Evolutionary conservation across 53 echinoderm and acorn worm species (phyloP), one percentile per base, ranked within the genome.

Genomic region (Henricia sp.): DNA sequence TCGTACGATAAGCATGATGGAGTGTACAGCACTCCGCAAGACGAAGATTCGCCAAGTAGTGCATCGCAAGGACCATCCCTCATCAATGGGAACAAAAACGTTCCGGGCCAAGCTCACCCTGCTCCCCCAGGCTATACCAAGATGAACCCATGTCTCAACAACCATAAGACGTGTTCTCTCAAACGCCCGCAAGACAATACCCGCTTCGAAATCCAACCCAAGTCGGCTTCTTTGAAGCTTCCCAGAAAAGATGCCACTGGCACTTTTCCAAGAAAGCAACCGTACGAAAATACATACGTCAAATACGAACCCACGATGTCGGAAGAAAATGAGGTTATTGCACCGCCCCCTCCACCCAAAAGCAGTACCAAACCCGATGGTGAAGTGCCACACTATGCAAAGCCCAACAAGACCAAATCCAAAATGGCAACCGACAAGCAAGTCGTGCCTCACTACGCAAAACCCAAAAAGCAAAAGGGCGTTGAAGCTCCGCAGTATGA

Each of bases 391-490:
- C 73, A 63, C 16, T 85, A 85, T 24, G 86, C 86, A 4, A 85
- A 85, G 64, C 73, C 74, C 65, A 85, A 56, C 37, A 85, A 85
- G 32, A 46, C 43, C 14, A 84, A 71, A 34, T 63, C 44, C 80
- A 39, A 76, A 39, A n/a, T 8, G 76, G 39, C 17, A 13, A n/a
- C n/a, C n/a, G 59, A 59, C 16, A 43, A 80, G 65, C 43, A 41
- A 26, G 62, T 30, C 28, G 52, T 48, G 44, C 86, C 86, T 37
- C 86, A 63, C 19, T 85, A 85, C 20, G 86, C 86, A 43, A 85
- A 85, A 39, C 73, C 74, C 65, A 65, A 74, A 51, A 85, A 85
- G 44, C 72, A 0, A 53, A 84, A 84, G 50, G 74, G 57, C 23
- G 1, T 17, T 8, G n/a, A 48, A 17, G 46, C 64, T 40, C 80